These are phyloP conservation scores for Echinometra lucunter DNA, from an alignment of 53 echinoderm and acorn worm genomes.

Conservation along the genomic window DNA sequence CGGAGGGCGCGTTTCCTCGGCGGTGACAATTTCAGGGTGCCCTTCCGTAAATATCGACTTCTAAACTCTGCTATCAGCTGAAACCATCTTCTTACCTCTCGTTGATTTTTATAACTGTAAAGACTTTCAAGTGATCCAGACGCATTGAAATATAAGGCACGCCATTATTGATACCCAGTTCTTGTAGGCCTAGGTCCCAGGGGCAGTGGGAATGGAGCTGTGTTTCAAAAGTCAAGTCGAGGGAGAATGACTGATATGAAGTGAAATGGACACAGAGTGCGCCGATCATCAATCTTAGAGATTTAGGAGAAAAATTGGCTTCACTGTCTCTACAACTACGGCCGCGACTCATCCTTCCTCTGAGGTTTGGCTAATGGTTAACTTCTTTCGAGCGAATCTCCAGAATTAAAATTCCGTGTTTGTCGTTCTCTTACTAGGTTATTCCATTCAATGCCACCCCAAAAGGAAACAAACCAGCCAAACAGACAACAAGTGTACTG, in stretches of 20 bases:
- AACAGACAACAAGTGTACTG: no score
- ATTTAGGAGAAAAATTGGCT: slow-evolving; percentile 1
- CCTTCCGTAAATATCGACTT: not conserved
- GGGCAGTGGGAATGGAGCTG: not conserved
- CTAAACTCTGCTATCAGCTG: not conserved
- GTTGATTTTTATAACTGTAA: not conserved
- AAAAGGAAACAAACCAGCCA: no score
- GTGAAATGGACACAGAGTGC: slow-evolving; percentile 24
- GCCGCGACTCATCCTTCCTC: not conserved
- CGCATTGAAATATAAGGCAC: not conserved
- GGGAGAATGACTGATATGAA: slow-evolving; percentile 2
- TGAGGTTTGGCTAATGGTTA: not conserved
- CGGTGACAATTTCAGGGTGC: not conserved
- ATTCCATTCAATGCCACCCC: no score
- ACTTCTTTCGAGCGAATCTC: not conserved
- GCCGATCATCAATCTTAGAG: not conserved
- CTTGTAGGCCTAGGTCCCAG: not conserved
- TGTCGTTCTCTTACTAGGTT: no score
- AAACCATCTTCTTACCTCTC: not conserved
- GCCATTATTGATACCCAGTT: not conserved
- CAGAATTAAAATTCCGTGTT: no score
- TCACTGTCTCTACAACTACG: not conserved
- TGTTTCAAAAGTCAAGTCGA: not conserved
- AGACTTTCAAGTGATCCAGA: not conserved
- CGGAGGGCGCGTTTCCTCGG: not conserved